A percentile compares a stretch with the other conserved stretches of the same genome.
These are phyloP conservation scores for Patella depressa DNA, from an alignment of 2,888 invertebrate species.

Conservation along the genomic window DNA sequence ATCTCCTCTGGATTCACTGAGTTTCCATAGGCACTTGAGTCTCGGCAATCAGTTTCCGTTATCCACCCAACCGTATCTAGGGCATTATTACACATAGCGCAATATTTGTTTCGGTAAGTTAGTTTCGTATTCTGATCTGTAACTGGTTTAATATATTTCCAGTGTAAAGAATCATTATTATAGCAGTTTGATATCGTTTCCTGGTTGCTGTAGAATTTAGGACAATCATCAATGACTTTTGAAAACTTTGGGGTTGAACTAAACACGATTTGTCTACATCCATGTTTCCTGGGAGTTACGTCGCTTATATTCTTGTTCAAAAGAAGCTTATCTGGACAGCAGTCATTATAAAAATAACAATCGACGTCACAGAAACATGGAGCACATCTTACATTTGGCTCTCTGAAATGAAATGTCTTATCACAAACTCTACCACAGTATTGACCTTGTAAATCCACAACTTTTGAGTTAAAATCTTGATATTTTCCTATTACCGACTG, in stretches of 20 bases:
- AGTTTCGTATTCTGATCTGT: not conserved
- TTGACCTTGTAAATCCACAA: conserved; percentile 2
- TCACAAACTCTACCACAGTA: conserved; percentile 8
- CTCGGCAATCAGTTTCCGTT: not conserved
- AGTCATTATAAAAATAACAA: conserved; percentile 15
- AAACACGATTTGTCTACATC: not conserved
- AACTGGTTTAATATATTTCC: conserved; percentile 15
- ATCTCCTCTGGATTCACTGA: not conserved
- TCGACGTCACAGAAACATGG: conserved; percentile 18
- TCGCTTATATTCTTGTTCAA: not conserved
- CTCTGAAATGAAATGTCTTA: not conserved
- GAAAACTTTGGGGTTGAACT: not conserved
- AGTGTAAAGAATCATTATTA: conserved; percentile 11
- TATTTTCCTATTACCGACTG: not conserved
- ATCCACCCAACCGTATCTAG: not conserved
- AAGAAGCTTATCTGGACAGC: conserved; percentile 16
- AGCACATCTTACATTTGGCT: not conserved
- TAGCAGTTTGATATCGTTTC: conserved; percentile 6
- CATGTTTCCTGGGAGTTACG: not conserved
- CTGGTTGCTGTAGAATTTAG: not conserved
- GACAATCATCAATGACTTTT: conserved; percentile 9
- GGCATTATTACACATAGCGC: conserved; percentile 13
- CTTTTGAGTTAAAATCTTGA: conserved; percentile 15
- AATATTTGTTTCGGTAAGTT: conserved; percentile 21
- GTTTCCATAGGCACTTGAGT: not conserved